Conservation (phyloP, 1,140 invertebrate genomes). For the Dendrolimus kikuchii region DNA sequence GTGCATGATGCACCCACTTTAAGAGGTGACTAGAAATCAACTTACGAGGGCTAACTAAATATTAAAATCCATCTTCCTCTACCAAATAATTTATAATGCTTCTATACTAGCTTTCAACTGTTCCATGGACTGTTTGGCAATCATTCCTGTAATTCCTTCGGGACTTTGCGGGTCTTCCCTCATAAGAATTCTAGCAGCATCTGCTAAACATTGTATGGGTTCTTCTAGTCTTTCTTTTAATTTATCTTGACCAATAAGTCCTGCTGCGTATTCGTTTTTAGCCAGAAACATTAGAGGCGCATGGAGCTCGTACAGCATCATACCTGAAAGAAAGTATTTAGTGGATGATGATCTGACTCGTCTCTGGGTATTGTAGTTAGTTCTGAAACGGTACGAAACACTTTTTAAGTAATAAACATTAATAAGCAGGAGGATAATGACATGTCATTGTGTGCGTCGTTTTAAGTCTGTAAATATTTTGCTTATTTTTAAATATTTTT, state of each 20-base stretch:
- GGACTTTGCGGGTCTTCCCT: conserved; percentile 78
- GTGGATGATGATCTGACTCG: conserved; percentile 70
- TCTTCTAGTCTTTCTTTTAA: conserved; percentile 78
- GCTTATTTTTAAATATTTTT: too few relatives aligned
- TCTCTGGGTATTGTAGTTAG: conserved; percentile 69
- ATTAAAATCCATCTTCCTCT: too few relatives aligned
- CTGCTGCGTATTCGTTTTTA: conserved; percentile 75
- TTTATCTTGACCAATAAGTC: conserved; percentile 73
- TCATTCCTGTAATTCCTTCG: conserved; percentile 79
- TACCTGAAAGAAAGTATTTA: conserved; percentile 64
- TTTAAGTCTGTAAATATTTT: too few relatives aligned
- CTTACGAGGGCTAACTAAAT: neutral
- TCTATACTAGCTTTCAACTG: conserved; percentile 78
- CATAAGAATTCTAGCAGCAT: conserved; percentile 76
- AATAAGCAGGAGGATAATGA: too few relatives aligned
- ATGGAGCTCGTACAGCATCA: conserved; percentile 85
- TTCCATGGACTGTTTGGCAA: conserved; percentile 74
- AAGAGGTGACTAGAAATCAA: neutral
- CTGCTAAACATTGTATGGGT: conserved; percentile 73
- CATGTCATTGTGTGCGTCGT: too few relatives aligned
- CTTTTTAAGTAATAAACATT: too few relatives aligned
- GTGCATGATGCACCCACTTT: too few relatives aligned
- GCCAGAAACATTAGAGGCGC: conserved; percentile 81
- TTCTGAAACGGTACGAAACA: too few relatives aligned
- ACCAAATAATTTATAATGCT: conserved; percentile 26